These are phyloP conservation scores for Mormyrus hasselquistii DNA, from an alignment of 2,797 vertebrate species.

Conservation along the genomic window DNA sequence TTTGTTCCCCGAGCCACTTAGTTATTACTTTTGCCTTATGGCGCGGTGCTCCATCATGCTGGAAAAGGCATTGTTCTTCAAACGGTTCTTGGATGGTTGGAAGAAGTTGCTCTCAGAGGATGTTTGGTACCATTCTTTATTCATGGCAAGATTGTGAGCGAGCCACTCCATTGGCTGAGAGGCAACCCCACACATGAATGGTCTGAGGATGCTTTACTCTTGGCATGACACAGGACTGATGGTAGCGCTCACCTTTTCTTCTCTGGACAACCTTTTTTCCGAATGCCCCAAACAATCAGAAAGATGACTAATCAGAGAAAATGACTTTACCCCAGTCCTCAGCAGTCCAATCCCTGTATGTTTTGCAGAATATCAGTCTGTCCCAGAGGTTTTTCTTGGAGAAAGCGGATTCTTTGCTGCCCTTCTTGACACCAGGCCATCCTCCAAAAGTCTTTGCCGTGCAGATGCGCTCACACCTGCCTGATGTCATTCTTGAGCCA, in stretches of 20 bases:
- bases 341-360: not conserved
- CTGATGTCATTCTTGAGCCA: not conserved
- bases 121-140: not conserved
- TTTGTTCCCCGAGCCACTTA: not conserved
- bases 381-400: not conserved
- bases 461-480: not conserved
- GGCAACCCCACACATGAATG: not conserved
- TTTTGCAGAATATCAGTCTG: not conserved
- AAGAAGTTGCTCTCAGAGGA: not conserved
- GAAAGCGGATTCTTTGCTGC: not conserved
- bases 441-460: not conserved
- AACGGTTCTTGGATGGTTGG: not conserved
- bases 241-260: not conserved
- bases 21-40: not conserved
- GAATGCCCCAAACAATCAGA: not conserved
- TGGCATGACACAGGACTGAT: not conserved
- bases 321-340: not conserved
- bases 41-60: not conserved
- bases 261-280: not conserved
- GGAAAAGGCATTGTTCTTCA: not conserved
- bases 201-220: not conserved
- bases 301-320: not conserved
- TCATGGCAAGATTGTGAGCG: not conserved
- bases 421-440: not conserved
- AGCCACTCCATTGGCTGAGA: not conserved